These are phyloP conservation scores for Sminthurides aquaticus DNA, from an alignment of 2,888 invertebrate species.

Conservation along the genomic window DNA sequence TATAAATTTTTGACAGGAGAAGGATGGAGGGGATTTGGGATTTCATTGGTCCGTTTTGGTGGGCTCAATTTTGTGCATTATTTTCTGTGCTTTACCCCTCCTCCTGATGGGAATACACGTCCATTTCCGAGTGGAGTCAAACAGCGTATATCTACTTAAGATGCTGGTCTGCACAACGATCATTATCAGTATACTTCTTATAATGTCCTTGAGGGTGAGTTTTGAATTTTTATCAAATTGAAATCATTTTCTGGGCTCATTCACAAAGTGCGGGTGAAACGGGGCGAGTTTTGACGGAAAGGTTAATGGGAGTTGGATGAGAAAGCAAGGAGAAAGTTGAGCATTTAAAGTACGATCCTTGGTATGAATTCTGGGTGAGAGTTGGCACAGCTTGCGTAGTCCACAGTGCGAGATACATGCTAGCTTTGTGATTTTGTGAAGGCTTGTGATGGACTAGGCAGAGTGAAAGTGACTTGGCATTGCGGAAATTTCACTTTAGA, in stretches of 20 bases:
- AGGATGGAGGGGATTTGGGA: slow-evolving; percentile 4
- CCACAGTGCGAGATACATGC: no score
- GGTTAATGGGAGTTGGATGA: not conserved
- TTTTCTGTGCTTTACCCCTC: slow-evolving; percentile 21
- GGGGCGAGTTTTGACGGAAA: not conserved
- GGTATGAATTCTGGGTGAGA: no score
- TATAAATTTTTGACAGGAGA: slow-evolving; percentile 13
- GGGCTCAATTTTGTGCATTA: slow-evolving; percentile 27
- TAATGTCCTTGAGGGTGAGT: slow-evolving; percentile 27
- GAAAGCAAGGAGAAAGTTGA: not conserved
- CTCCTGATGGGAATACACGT: slow-evolving; percentile 24
- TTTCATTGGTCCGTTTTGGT: slow-evolving; percentile 28
- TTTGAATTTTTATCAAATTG: no score
- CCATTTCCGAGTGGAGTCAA: slow-evolving; percentile 19
- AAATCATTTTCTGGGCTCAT: not conserved
- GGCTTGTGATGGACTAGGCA: no score
- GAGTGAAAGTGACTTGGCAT: no score
- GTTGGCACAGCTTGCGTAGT: no score
- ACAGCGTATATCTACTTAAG: slow-evolving; percentile 27
- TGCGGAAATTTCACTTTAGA: no score
- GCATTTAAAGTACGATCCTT: not conserved
- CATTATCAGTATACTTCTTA: slow-evolving; percentile 27
- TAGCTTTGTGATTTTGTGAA: no score
- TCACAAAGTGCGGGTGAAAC: not conserved
- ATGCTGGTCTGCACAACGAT: slow-evolving; percentile 26